Evolutionary conservation across 1,140 invertebrate genomes (phyloP).

Genomic region (Drosophila nikananu): DNA sequence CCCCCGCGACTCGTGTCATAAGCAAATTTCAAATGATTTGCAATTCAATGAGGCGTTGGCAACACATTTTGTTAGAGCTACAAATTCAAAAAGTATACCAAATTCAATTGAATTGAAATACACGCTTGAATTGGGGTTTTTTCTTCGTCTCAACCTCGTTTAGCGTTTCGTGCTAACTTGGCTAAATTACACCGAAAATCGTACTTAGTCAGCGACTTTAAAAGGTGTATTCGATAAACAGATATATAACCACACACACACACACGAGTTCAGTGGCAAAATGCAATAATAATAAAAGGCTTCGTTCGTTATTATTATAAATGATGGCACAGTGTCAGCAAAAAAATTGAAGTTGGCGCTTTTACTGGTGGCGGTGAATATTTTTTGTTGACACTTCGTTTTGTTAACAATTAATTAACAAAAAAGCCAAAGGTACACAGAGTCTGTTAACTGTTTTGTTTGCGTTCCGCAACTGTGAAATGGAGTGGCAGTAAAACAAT

Average conservation of each 20-base stretch:
- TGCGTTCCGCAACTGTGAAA: slow-evolving; percentile 44
- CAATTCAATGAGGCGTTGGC: slow-evolving; percentile 59
- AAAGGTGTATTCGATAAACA: slow-evolving; percentile 39
- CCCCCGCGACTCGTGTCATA: slow-evolving; percentile 9
- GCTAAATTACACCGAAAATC: slow-evolving; percentile 67
- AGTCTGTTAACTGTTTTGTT: slow-evolving; percentile 58
- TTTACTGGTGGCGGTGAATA: slow-evolving; percentile 8
- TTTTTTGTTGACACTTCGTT: slow-evolving; percentile 62
- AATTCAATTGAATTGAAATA: slow-evolving; percentile 59
- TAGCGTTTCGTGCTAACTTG: slow-evolving; percentile 61
- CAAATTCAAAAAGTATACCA: slow-evolving; percentile 40
- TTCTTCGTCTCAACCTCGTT: slow-evolving; percentile 21
- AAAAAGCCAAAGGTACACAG: slow-evolving; percentile 33
- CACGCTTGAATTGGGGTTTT: slow-evolving; percentile 46
- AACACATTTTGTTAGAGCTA: slow-evolving; percentile 26
- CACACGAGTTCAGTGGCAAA: slow-evolving; percentile 23
- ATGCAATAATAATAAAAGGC: slow-evolving; percentile 36
- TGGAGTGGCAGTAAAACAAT: slow-evolving; percentile 63
- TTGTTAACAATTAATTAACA: slow-evolving; percentile 79
- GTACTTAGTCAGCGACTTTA: slow-evolving; percentile 65
- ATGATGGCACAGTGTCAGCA: slow-evolving; percentile 50
- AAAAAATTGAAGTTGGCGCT: slow-evolving; percentile 54
- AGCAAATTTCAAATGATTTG: slow-evolving; percentile 61
- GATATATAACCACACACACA: background rate
- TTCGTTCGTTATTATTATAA: slow-evolving; percentile 34